Evolutionary conservation across 1,140 invertebrate species (phyloP).

Genomic region (Bombus difficillimus): DNA sequence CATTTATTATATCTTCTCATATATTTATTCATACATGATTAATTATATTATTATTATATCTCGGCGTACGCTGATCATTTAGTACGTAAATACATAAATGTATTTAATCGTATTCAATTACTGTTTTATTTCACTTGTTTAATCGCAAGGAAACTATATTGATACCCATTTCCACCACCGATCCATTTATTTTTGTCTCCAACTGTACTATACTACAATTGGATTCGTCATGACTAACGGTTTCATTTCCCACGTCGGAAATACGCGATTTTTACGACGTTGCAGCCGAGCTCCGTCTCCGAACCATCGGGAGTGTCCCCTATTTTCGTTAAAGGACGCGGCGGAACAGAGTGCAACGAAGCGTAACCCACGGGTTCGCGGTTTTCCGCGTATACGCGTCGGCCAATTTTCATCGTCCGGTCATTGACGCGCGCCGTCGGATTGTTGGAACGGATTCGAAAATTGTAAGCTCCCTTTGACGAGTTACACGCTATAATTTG

Average conservation of each 20-base stretch:
- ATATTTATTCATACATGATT: too few relatives aligned
- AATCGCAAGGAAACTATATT: too few relatives aligned
- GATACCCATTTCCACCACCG: too few relatives aligned
- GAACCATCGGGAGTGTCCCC: background rate
- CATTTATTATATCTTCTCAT: too few relatives aligned
- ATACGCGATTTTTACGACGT: constrained; percentile 50
- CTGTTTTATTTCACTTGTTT: too few relatives aligned
- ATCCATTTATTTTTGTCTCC: too few relatives aligned
- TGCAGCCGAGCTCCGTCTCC: background rate
- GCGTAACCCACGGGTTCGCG: constrained; percentile 18
- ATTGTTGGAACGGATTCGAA: background rate
- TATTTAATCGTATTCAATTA: too few relatives aligned
- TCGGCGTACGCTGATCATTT: too few relatives aligned
- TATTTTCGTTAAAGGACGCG: background rate
- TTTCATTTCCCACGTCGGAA: constrained; percentile 46
- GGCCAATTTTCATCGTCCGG: constrained; percentile 13
- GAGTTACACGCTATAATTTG: constrained; percentile 21
- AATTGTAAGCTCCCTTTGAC: constrained; percentile 15
- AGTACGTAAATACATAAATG: too few relatives aligned
- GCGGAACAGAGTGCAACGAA: constrained; percentile 39
- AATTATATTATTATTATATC: too few relatives aligned
- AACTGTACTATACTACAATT: too few relatives aligned
- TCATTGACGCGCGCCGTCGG: background rate
- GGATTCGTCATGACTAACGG: constrained; percentile 56
- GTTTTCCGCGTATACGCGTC: constrained; percentile 22